Conservation (phyloP, 2,888 invertebrate species). For the Lissonota sp. region DNA sequence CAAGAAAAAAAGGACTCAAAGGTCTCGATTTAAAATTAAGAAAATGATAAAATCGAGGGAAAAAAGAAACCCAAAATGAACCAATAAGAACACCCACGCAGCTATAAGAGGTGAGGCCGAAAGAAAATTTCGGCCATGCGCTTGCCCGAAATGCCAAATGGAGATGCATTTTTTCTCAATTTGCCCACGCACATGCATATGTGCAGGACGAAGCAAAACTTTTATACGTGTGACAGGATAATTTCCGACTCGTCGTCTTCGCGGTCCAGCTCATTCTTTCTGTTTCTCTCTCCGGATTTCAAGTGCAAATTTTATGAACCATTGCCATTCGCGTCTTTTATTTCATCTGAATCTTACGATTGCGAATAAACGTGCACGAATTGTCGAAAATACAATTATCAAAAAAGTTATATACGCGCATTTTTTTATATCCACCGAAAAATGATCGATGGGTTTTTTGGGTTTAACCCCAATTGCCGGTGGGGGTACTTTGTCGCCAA, state of each 20-base stretch:
- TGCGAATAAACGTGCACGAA: slow-evolving; percentile 4
- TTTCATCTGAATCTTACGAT: not conserved
- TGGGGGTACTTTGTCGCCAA: slow-evolving; percentile 58
- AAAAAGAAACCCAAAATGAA: no score
- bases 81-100: no score
- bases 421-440: not conserved
- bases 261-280: slow-evolving; percentile 66
- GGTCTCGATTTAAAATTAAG: no score
- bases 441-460: slow-evolving; percentile 77
- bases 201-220: slow-evolving; percentile 44
- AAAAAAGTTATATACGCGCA: not conserved
- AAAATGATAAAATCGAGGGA: no score
- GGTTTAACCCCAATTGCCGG: slow-evolving; percentile 73
- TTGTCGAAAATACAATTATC: not conserved
- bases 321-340: slow-evolving; percentile 70
- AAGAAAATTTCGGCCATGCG: no score
- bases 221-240: slow-evolving; percentile 73
- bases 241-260: slow-evolving; percentile 74
- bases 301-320: slow-evolving; percentile 71
- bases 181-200: no score
- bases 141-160: no score
- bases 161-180: no score
- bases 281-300: slow-evolving; percentile 53
- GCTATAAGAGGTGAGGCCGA: no score
- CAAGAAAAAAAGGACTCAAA: no score